phyloP scores from a whole-genome alignment of 2,797 vertebrate genomes.

The Calcarius lapponicus region DNA sequence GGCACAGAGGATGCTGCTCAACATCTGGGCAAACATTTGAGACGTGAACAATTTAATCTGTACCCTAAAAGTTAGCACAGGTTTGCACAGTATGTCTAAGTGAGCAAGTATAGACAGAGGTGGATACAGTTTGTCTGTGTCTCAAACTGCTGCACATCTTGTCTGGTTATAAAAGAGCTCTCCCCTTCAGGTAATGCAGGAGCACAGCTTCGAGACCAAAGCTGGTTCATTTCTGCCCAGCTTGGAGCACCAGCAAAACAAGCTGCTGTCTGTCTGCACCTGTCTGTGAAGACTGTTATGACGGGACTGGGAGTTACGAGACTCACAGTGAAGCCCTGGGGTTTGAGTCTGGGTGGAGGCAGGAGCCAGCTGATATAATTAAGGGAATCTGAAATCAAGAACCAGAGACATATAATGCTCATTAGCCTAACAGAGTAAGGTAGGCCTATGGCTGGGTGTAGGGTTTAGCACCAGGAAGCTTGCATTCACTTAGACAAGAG shows the following conservation, averaged over 20 bases:
- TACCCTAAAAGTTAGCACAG: not conserved
- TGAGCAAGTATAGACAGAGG: not conserved
- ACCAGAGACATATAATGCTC: not conserved
- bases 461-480: not conserved
- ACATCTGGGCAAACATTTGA: not conserved
- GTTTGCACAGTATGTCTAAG: not conserved
- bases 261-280: constrained; percentile 31
- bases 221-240: not conserved
- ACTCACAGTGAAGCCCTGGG: constrained; percentile 18
- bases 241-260: not conserved
- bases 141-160: not conserved
- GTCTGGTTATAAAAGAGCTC: not conserved
- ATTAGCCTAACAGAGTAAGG: constrained; percentile 1
- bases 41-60: not conserved
- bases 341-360: constrained; percentile 49
- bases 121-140: not conserved
- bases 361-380: constrained; percentile 36
- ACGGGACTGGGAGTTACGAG: constrained; percentile 11
- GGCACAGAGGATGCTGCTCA: not conserved
- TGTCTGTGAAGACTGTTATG: constrained; percentile 19
- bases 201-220: not conserved
- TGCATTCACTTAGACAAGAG: not conserved
- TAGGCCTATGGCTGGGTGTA: not conserved
- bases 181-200: not conserved
- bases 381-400: constrained; percentile 39